Evolutionary conservation across 2,888 invertebrate species (phyloP).

Genomic region (Seira sanloemensis): DNA sequence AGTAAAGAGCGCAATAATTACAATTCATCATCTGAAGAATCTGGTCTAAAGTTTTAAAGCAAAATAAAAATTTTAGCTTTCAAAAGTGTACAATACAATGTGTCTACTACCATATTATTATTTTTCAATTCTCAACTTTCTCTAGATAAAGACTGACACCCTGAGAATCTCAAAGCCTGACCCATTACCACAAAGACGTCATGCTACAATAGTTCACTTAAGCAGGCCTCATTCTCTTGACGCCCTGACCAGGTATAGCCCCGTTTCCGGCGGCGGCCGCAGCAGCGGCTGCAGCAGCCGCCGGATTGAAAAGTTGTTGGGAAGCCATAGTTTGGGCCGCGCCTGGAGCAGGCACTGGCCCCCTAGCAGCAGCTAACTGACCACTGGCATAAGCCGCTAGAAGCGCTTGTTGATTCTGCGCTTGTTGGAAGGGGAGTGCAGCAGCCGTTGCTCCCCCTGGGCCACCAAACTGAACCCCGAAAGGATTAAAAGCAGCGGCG

Average conservation of each 20-base stretch:
- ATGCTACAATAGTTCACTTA: constrained; percentile 26
- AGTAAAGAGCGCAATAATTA: no score
- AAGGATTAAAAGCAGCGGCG: constrained; percentile 73
- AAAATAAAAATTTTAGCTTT: constrained; percentile 13
- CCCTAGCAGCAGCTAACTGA: constrained; percentile 67
- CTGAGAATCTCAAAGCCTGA: constrained; percentile 35
- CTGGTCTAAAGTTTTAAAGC: no score
- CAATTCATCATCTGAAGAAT: no score
- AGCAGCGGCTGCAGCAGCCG: constrained; percentile 74
- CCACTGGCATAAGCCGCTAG: constrained; percentile 71
- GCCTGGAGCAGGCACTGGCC: constrained; percentile 65
- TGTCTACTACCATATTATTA: no score
- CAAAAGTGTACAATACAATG: no score
- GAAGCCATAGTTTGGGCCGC: constrained; percentile 68
- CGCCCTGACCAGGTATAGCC: constrained; percentile 65
- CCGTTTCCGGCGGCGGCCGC: constrained; percentile 74
- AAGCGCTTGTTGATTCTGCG: constrained; percentile 70
- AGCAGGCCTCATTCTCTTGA: constrained; percentile 72
- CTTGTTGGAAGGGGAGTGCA: constrained; percentile 64
- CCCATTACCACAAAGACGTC: neutral
- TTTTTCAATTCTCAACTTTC: neutral
- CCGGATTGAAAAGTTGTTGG: constrained; percentile 73
- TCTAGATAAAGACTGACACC: constrained; percentile 23
- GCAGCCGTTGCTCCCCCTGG: constrained; percentile 61
- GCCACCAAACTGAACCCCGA: constrained; percentile 72